Conservation (phyloP, 2,888 invertebrate species). For the Ecliptopera silaceata region DNA sequence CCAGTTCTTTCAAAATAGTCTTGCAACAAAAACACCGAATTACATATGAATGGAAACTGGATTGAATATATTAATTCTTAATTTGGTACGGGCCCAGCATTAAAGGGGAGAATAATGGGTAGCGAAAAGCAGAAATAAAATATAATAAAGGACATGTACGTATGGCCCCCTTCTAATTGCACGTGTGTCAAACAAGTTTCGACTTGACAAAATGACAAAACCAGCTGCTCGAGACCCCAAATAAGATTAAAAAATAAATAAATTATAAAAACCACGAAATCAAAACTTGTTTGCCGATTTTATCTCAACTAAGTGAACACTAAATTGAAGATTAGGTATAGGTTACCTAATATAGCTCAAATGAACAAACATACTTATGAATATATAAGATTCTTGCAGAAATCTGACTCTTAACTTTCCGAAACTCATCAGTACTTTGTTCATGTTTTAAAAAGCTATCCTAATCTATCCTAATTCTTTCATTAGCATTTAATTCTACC, state of each 20-base stretch:
- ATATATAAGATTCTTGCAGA: no score
- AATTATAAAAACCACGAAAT: constrained; percentile 24
- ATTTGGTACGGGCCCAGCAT: constrained; percentile 76
- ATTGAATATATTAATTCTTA: constrained; percentile 79
- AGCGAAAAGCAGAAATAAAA: constrained; percentile 70
- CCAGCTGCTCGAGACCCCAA: constrained; percentile 47
- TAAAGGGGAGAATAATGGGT: constrained; percentile 74
- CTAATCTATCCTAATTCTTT: no score
- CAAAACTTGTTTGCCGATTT: constrained; percentile 27
- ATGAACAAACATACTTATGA: no score
- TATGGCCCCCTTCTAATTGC: constrained; percentile 67
- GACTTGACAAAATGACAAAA: constrained; percentile 55
- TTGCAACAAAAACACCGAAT: constrained; percentile 75
- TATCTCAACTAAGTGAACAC: constrained; percentile 1
- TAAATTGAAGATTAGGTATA: neutral
- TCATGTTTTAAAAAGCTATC: no score
- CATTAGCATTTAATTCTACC: no score
- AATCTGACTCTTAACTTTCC: no score
- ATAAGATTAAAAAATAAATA: constrained; percentile 16
- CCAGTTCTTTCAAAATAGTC: constrained; percentile 69
- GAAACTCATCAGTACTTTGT: no score
- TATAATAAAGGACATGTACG: constrained; percentile 41
- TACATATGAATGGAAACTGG: constrained; percentile 80
- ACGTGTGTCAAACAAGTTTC: constrained; percentile 67
- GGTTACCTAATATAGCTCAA: no score